phyloP scores from a whole-genome alignment of 2,888 invertebrate genomes.

The Trilocha varians region DNA sequence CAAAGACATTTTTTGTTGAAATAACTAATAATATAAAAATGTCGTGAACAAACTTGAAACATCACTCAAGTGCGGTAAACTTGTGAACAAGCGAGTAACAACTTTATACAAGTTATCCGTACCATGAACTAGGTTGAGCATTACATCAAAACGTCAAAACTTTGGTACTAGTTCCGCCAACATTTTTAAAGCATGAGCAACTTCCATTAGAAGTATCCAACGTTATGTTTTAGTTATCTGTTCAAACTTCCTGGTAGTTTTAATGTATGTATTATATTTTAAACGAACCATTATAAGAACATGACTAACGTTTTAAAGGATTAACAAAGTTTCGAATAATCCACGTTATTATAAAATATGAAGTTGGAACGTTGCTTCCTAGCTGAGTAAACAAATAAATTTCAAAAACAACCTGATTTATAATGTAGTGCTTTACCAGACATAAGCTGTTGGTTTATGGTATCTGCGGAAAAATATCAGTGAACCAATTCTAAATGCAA shows the following conservation, averaged over 20 bases:
- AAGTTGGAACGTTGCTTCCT: no score
- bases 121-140: not conserved
- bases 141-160: not conserved
- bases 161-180: not conserved
- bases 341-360: no score
- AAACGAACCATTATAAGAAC: no score
- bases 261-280: not conserved
- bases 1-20: not conserved
- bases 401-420: no score
- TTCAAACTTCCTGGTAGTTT: not conserved
- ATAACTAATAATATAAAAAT: no score
- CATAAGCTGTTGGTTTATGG: no score
- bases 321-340: no score
- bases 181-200: not conserved
- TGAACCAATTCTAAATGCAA: no score
- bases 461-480: no score
- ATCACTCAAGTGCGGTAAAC: not conserved
- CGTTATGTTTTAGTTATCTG: not conserved
- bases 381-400: no score
- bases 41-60: not conserved
- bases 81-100: conserved; percentile 3
- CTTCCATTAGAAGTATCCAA: not conserved
- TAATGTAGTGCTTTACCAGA: no score
- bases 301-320: no score
- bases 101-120: not conserved